Percentiles rank a stretch among this genome's conserved stretches.
Conservation (phyloP, 2,888 invertebrate species). For the Belgica antarctica region DNA sequence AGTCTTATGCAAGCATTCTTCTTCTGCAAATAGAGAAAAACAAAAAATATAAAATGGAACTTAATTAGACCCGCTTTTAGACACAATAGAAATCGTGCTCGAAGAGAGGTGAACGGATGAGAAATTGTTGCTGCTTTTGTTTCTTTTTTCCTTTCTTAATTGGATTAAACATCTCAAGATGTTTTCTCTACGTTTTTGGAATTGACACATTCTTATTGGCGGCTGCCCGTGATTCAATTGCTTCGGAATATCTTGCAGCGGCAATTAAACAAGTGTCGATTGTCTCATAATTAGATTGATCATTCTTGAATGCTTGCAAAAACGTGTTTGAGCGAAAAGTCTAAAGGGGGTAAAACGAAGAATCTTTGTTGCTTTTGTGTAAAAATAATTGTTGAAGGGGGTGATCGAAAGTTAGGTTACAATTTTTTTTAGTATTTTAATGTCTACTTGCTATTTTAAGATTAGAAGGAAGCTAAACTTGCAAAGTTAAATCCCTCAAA, state of each 20-base stretch:
- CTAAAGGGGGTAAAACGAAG: no score
- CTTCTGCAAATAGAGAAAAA: slow-evolving; percentile 21
- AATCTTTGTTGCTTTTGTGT: no score
- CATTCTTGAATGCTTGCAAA: not conserved
- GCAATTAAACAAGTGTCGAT: slow-evolving; percentile 29
- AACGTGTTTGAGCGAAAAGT: not conserved
- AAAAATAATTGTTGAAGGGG: not conserved
- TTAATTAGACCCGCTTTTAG: slow-evolving; percentile 25
- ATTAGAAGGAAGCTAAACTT: no score
- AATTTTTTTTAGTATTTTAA: no score
- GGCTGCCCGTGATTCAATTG: not conserved
- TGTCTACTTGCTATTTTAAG: no score
- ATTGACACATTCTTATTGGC: not conserved
- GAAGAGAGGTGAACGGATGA: slow-evolving; percentile 3
- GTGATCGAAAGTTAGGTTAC: no score
- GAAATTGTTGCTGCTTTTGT: not conserved
- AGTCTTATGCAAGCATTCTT: slow-evolving; percentile 22
- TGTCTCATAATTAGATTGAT: slow-evolving; percentile 20
- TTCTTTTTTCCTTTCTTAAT: slow-evolving; percentile 1
- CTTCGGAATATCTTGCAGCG: not conserved
- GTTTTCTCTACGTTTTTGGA: no score
- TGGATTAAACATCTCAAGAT: slow-evolving; percentile 14
- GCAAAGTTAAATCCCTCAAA: no score
- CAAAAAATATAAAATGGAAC: slow-evolving; percentile 25
- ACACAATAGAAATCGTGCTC: slow-evolving; percentile 28